Conservation (phyloP, 2,113 vertebrate species). For the Rhizomys pruinosus region DNA sequence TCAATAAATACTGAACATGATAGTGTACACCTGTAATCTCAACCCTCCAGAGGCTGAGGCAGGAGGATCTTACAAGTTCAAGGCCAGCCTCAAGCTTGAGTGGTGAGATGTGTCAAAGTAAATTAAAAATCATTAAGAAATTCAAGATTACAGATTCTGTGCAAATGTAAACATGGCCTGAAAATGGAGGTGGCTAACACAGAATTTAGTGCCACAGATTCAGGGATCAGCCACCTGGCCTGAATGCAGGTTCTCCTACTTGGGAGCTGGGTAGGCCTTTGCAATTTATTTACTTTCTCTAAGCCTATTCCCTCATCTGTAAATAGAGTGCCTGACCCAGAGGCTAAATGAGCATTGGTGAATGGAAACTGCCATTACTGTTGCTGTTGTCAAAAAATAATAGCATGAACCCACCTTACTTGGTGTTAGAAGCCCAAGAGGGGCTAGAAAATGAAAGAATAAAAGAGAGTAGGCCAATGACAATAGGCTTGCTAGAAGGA, state of each 20-base stretch:
- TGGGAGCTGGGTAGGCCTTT: background rate
- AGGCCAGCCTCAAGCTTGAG: background rate
- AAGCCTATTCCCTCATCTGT: background rate
- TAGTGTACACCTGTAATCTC: background rate
- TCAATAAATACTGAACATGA: background rate
- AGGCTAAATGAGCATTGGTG: background rate
- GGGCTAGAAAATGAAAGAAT: background rate
- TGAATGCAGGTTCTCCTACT: background rate
- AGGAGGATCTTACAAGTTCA: background rate
- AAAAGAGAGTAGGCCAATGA: background rate
- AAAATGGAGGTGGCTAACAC: too few species aligned
- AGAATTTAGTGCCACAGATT: background rate
- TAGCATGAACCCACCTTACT: background rate
- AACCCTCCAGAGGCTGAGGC: background rate
- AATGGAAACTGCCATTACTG: background rate
- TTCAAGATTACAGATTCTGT: background rate
- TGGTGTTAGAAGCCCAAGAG: background rate
- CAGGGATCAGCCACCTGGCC: background rate
- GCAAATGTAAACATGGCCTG: too few species aligned
- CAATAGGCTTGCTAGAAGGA: background rate
- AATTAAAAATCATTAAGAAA: background rate
- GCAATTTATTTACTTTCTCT: background rate
- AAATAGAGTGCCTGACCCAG: background rate
- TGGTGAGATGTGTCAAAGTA: too few species aligned
- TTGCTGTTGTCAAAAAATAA: background rate